These are phyloP conservation scores for Cliona cf. orientalis DNA, from an alignment of 37 sponge, comb jelly and placozoan genomes.

Conservation along the genomic window DNA sequence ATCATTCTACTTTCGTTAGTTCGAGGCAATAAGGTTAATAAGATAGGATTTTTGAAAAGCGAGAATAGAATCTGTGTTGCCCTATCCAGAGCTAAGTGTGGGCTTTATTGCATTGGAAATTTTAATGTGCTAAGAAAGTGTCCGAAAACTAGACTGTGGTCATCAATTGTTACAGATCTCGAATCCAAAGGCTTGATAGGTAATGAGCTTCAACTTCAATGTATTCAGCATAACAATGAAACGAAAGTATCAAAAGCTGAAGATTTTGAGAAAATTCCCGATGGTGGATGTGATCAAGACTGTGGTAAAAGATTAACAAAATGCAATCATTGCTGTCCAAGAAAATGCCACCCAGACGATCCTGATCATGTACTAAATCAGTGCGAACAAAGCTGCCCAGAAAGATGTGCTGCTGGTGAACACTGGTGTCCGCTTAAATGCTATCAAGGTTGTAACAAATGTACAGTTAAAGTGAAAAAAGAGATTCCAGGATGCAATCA, in stretches of 20 bases:
- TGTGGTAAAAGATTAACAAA: constrained; percentile 54
- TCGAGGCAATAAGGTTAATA: constrained; percentile 54
- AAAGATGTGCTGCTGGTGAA: constrained; percentile 19
- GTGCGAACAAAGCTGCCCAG: constrained; percentile 45
- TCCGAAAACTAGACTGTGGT: constrained; percentile 49
- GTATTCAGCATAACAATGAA: constrained; percentile 67
- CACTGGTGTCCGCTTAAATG: too few species aligned
- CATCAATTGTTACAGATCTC: constrained; percentile 39
- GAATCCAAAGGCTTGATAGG: constrained; percentile 34
- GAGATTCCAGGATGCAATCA: constrained; percentile 50
- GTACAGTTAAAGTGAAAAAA: constrained; percentile 1
- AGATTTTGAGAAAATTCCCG: constrained; percentile 53
- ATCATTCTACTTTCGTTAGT: constrained; percentile 83
- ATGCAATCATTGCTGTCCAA: constrained; percentile 70
- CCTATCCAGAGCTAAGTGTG: constrained; percentile 87
- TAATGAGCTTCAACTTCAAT: constrained; percentile 52
- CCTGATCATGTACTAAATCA: constrained; percentile 59
- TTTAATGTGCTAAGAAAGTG: constrained; percentile 46
- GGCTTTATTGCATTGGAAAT: too few species aligned
- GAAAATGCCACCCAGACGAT: constrained; percentile 55
- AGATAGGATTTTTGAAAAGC: constrained; percentile 78
- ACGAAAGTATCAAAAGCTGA: constrained; percentile 1
- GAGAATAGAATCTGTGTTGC: constrained; percentile 87
- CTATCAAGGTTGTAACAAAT: constrained; percentile 32
- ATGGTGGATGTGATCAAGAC: constrained; percentile 68